Conservation (phyloP, 2,113 vertebrate species). For the Chunga burmeisteri region DNA sequence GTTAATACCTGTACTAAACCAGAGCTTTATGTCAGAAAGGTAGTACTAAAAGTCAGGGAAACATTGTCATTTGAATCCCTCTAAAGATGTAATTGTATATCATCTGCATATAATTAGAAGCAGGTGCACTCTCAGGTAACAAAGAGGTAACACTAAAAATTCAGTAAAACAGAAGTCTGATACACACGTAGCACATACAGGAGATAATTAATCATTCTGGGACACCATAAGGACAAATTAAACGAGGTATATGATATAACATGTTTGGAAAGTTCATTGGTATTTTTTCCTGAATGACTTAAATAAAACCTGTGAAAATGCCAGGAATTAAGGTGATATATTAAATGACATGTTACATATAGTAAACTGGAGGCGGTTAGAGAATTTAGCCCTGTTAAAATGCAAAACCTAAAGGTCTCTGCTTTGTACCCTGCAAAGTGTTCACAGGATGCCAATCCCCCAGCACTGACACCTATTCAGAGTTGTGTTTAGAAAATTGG, state of each 20-base stretch:
- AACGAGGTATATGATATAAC: not conserved
- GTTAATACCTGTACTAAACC: not conserved
- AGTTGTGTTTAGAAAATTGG: not conserved
- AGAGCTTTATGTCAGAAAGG: not conserved
- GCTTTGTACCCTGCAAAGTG: not conserved
- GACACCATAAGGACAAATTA: not conserved
- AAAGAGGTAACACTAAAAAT: not conserved
- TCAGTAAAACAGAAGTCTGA: not conserved
- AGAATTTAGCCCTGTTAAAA: not conserved
- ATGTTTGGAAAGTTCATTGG: not conserved
- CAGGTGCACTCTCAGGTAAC: slow-evolving; percentile 8
- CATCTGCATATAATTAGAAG: slow-evolving; percentile 18
- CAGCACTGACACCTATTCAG: not conserved
- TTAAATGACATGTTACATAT: too few species aligned
- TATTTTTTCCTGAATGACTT: not conserved
- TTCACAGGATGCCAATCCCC: not conserved
- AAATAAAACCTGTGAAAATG: not conserved
- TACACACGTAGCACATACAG: not conserved
- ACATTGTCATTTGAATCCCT: not conserved
- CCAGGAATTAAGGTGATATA: not conserved
- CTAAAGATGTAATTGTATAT: not conserved
- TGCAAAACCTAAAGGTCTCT: not conserved
- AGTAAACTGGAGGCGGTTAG: not conserved
- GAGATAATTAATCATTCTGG: slow-evolving; percentile 11
- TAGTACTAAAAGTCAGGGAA: not conserved